Evolutionary conservation across 2,888 invertebrate genomes (phyloP), one percentile per base, ranked within the genome.

Genomic region (Julus scandinavius): DNA sequence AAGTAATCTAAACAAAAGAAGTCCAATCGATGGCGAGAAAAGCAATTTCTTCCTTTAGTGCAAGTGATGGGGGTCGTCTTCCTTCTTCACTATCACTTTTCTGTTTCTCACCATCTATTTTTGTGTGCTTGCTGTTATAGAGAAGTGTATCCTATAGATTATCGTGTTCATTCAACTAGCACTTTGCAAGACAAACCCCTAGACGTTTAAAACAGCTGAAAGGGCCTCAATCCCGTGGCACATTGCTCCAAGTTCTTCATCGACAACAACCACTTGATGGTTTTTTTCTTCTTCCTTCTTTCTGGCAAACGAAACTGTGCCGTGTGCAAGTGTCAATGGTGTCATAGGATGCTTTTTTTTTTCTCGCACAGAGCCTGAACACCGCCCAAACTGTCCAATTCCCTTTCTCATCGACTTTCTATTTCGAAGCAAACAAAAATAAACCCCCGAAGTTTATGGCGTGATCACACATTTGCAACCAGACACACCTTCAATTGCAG

Each of bases 401-500:
- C 63, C 17, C 63, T 63, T 54, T 63, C 63, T 63, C 63, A 63
- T 63, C 63, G 63, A 63, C 63, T 63, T 63, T 63, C n/a, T 63
- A 72, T 72, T 72, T 72, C 29, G 72, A 72, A 72, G 72, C 72
- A 72, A 72, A 72, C 72, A 72, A 72, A 72, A 72, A 72, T 72
- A 72, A 72, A 72, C 63, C 72, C 72, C 29, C 72, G 72, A 72
- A 72, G 72, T 72, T 72, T 72, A 72, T 72, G 72, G 29, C 72
- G 72, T 72, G 72, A 72, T 72, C 72, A 72, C 72, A 72, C 72
- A 72, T 72, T 72, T 29, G 72, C 72, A 72, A 72, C 72, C n/a
- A 72, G 72, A 72, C 72, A 72, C 72, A 72, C 72, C 72, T 72
- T 20, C 72, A 72, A 72, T 72, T 72, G 72, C 72, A 29, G n/a